Conservation (phyloP, 2,797 vertebrate genomes). For the Myripristis jacobus region DNA sequence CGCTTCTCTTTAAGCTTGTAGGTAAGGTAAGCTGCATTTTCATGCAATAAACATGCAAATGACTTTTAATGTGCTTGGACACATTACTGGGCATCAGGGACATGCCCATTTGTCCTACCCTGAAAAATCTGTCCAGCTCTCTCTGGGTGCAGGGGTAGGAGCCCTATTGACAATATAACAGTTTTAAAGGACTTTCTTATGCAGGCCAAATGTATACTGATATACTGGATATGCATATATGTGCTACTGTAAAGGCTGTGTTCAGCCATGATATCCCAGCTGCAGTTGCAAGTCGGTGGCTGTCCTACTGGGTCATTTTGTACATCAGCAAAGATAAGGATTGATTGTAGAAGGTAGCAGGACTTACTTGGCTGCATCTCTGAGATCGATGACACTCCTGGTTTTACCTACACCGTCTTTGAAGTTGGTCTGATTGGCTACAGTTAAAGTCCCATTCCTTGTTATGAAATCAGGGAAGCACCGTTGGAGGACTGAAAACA, state of each 20-base stretch:
- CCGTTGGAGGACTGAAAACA: constrained; percentile 91
- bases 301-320: not conserved
- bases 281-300: not conserved
- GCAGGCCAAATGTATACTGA: not conserved
- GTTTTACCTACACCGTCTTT: constrained; percentile 87
- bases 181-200: constrained; percentile 48
- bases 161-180: constrained; percentile 69
- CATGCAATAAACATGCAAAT: constrained; percentile 75
- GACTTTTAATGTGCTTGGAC: constrained; percentile 67
- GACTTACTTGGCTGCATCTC: constrained; percentile 92
- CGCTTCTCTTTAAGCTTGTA: constrained; percentile 27
- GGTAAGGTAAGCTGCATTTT: constrained; percentile 37
- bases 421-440: constrained; percentile 89
- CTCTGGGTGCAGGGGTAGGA: constrained; percentile 69
- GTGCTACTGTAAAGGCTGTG: not conserved
- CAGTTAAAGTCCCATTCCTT: constrained; percentile 88
- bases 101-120: constrained; percentile 76
- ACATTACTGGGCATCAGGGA: constrained; percentile 68
- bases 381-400: constrained; percentile 89
- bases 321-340: constrained; percentile 8
- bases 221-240: not conserved
- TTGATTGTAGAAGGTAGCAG: not conserved
- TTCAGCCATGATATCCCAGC: constrained; percentile 1
- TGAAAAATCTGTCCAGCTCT: constrained; percentile 69
- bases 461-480: constrained; percentile 96